Conservation (phyloP, 2,797 vertebrate genomes). For the Poecilia wingei region DNA sequence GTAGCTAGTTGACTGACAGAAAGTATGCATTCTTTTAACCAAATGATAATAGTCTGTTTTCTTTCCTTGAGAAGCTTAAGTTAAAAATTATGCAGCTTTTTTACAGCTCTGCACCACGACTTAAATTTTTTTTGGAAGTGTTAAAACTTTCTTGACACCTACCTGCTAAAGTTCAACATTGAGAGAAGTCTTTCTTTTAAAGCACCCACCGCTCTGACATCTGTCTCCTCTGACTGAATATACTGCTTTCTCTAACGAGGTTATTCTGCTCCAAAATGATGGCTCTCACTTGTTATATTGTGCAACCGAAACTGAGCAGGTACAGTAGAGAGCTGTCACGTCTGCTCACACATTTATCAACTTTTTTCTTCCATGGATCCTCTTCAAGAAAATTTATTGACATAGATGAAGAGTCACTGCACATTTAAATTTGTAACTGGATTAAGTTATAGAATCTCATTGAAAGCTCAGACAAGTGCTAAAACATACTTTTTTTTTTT, state of each 20-base stretch:
- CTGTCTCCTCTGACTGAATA: slow-evolving; percentile 30
- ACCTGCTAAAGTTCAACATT: slow-evolving; percentile 21
- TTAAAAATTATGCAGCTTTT: neutral
- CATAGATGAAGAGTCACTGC: slow-evolving; percentile 10
- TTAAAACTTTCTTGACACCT: slow-evolving; percentile 17
- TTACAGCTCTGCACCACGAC: neutral
- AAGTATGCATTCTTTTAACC: neutral
- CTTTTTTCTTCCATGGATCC: slow-evolving; percentile 24
- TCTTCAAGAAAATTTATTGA: slow-evolving; percentile 27
- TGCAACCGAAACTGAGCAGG: slow-evolving; percentile 25
- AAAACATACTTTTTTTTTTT: slow-evolving; percentile 52
- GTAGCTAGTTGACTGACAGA: neutral
- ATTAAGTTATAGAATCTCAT: slow-evolving; percentile 24
- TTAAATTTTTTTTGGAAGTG: neutral
- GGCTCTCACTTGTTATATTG: slow-evolving; percentile 35
- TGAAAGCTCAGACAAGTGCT: slow-evolving; percentile 27
- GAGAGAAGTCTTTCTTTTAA: slow-evolving; percentile 7
- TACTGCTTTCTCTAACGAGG: slow-evolving; percentile 25
- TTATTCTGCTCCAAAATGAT: slow-evolving; percentile 35
- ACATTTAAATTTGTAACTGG: slow-evolving; percentile 27
- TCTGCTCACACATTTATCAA: slow-evolving; percentile 32
- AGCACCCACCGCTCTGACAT: slow-evolving; percentile 33
- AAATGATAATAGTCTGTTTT: neutral
- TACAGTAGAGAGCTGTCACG: slow-evolving; percentile 36
- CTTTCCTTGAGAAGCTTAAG: neutral